Conservation (phyloP, 2,113 vertebrate species). For the Siniperca knerii region DNA sequence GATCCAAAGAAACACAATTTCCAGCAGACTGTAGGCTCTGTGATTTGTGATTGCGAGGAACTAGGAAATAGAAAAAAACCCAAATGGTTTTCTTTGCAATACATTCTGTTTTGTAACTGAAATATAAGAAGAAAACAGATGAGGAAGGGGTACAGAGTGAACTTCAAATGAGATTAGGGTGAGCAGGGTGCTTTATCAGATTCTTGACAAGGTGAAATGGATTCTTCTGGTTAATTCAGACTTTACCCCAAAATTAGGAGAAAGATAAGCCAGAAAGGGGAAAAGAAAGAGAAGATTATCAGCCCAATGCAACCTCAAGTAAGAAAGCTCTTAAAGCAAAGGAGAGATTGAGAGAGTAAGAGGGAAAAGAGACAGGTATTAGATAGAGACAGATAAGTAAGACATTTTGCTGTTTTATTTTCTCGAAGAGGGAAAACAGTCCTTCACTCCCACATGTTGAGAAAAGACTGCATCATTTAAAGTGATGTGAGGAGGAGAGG, state of each 20-base stretch:
- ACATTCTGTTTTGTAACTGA: conserved; percentile 64
- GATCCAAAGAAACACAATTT: conserved; percentile 72
- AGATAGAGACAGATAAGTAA: conserved; percentile 66
- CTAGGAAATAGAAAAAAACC: conserved; percentile 46
- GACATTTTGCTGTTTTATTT: conserved; percentile 70
- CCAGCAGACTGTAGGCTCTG: conserved; percentile 43
- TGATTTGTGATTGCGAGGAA: conserved; percentile 67
- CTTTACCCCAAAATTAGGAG: conserved; percentile 45
- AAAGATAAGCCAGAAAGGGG: conserved; percentile 24
- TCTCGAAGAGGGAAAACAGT: conserved; percentile 50
- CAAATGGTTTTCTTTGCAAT: conserved; percentile 69
- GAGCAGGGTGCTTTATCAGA: conserved; percentile 62
- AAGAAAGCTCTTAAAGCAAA: conserved; percentile 37
- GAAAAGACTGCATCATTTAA: conserved; percentile 63
- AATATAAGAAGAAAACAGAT: conserved; percentile 57
- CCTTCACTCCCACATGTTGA: conserved; percentile 61
- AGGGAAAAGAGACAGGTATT: conserved; percentile 42
- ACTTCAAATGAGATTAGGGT: conserved; percentile 47
- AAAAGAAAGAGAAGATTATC: conserved; percentile 33
- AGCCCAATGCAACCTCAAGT: conserved; percentile 38
- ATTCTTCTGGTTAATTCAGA: conserved; percentile 56
- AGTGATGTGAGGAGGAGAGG: conserved; percentile 45
- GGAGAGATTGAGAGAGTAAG: conserved; percentile 38
- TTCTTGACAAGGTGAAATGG: conserved; percentile 55
- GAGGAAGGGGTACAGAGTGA: conserved; percentile 34